Percentiles rank a stretch among this genome's conserved stretches.
Conservation (phyloP, 2,888 invertebrate species). For the Capitulum mitella region DNA sequence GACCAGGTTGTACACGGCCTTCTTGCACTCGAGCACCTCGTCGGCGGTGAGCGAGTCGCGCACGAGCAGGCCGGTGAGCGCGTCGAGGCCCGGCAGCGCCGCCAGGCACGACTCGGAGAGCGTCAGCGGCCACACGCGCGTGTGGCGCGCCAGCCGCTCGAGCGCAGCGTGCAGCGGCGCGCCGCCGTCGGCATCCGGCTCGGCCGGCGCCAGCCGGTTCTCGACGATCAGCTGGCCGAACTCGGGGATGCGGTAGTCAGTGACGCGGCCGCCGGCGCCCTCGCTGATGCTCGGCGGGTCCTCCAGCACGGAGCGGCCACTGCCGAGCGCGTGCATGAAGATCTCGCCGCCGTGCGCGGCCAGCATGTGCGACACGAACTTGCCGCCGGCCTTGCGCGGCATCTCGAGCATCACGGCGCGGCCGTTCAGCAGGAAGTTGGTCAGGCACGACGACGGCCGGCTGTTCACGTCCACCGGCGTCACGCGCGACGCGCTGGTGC, state of each 20-base stretch:
- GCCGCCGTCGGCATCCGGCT: constrained; percentile 50
- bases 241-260: constrained; percentile 70
- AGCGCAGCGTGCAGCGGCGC: constrained; percentile 40
- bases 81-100: constrained; percentile 72
- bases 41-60: constrained; percentile 77
- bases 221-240: constrained; percentile 81
- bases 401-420: constrained; percentile 81
- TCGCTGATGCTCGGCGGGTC: constrained; percentile 93
- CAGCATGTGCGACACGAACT: constrained; percentile 84
- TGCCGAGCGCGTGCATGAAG: constrained; percentile 84
- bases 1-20: constrained; percentile 70
- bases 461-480: constrained; percentile 96
- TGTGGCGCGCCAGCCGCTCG: constrained; percentile 62
- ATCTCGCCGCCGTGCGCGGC: constrained; percentile 93
- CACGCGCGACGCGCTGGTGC: constrained; percentile 76
- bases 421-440: constrained; percentile 92
- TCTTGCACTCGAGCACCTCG: constrained; percentile 76
- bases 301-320: constrained; percentile 74
- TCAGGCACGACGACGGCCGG: constrained; percentile 91
- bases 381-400: constrained; percentile 58
- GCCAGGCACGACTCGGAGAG: constrained; percentile 82
- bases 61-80: constrained; percentile 66
- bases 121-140: constrained; percentile 72
- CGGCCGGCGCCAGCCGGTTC: constrained; percentile 65
- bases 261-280: constrained; percentile 86